Evolutionary conservation across 2,797 vertebrate species (phyloP).

Genomic region (Malacoctenus gilli): DNA sequence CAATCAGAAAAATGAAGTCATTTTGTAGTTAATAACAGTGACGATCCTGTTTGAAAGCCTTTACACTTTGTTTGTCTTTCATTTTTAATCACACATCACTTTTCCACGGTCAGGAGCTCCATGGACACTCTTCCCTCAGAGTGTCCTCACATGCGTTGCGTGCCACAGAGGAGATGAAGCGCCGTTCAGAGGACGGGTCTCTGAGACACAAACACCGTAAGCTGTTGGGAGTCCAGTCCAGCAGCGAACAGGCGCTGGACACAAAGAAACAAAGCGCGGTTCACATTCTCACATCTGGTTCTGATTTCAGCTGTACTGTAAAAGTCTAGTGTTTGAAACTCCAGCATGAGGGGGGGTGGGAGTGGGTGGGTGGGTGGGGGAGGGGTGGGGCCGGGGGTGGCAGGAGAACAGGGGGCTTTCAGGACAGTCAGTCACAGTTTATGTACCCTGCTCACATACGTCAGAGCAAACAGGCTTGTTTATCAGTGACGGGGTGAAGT

Average conservation of each 20-base stretch:
- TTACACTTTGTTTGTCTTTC: too few relatives aligned
- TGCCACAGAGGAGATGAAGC: slow-evolving; percentile 23
- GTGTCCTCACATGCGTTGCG: too few relatives aligned
- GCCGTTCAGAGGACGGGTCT: slow-evolving; percentile 3
- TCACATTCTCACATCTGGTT: slow-evolving; percentile 70
- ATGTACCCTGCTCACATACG: slow-evolving; percentile 7
- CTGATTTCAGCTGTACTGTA: slow-evolving; percentile 43
- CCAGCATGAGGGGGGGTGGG: too few relatives aligned
- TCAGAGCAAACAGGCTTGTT: slow-evolving; percentile 17
- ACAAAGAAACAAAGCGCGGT: slow-evolving; percentile 31
- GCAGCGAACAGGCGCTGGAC: slow-evolving; percentile 34
- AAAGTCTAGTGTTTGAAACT: slow-evolving; percentile 45
- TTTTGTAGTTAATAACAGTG: too few relatives aligned
- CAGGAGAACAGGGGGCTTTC: slow-evolving; percentile 21
- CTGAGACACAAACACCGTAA: slow-evolving; percentile 17
- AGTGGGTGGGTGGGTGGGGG: too few relatives aligned
- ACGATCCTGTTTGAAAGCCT: too few relatives aligned
- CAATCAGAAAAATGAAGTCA: too few relatives aligned
- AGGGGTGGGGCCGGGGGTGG: slow-evolving; percentile 8
- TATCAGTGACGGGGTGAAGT: slow-evolving; percentile 14
- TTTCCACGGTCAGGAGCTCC: too few relatives aligned
- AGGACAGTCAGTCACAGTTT: slow-evolving; percentile 12
- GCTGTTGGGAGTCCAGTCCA: slow-evolving; percentile 10
- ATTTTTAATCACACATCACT: too few relatives aligned
- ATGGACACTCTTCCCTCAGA: too few relatives aligned